phyloP scores from a whole-genome alignment of 2,113 vertebrate genomes.

The Ranitomeya imitator region DNA sequence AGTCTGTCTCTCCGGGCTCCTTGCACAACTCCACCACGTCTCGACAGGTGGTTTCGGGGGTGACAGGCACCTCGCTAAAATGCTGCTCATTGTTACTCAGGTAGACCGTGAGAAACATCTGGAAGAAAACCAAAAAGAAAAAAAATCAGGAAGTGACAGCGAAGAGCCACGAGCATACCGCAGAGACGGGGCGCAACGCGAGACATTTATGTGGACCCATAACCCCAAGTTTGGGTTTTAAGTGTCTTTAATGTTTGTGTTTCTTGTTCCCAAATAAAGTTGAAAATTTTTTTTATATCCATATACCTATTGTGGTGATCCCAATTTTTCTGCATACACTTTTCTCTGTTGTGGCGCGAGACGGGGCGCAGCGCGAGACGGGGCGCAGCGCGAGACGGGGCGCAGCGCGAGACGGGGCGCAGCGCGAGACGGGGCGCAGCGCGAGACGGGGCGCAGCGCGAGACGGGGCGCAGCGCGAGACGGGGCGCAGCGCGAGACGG shows the following conservation, averaged over 20 bases:
- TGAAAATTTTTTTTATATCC: too few relatives aligned
- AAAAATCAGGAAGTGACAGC: not conserved
- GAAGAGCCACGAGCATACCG: not conserved
- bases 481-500: not conserved
- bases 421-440: not conserved
- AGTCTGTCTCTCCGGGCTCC: conserved; percentile 88
- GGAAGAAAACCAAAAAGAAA: conserved; percentile 55
- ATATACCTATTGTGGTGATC: too few relatives aligned
- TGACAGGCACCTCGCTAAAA: conserved; percentile 96
- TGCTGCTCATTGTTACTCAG: conserved; percentile 98
- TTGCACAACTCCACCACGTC: conserved; percentile 97
- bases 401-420: not conserved
- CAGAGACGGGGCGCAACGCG: not conserved
- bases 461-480: not conserved
- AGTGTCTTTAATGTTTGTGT: too few relatives aligned
- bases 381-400: not conserved
- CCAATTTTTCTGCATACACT: too few relatives aligned
- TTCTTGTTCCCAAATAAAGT: too few relatives aligned
- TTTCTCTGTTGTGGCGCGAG: too few relatives aligned
- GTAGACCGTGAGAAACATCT: conserved; percentile 99
- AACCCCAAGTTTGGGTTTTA: too few relatives aligned
- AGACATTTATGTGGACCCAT: too few relatives aligned
- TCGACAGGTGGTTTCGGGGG: conserved; percentile 88
- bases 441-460: not conserved
- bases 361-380: not conserved